Evolutionary conservation across 1,140 invertebrate species (phyloP).

Genomic region (Procambarus clarkii): DNA sequence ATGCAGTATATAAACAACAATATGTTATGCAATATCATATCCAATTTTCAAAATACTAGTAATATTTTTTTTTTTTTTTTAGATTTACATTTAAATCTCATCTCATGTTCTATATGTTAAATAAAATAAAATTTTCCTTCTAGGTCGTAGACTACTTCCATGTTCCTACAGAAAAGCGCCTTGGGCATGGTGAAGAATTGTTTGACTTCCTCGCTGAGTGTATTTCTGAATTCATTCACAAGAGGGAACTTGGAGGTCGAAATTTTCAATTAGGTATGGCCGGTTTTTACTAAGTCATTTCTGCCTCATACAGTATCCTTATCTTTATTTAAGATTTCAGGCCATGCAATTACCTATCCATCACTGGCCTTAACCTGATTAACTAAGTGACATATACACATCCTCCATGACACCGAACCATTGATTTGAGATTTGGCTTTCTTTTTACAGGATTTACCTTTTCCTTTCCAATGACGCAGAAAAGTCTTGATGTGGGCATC

Average conservation of each 20-base stretch:
- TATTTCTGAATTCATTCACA: conserved; percentile 83
- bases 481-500: conserved; percentile 82
- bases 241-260: conserved; percentile 78
- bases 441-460: conserved; percentile 84
- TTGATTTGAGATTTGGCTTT: no score
- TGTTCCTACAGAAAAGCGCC: conserved; percentile 79
- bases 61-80: neutral
- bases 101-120: neutral
- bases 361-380: no score
- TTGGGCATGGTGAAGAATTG: conserved; percentile 79
- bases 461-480: conserved; percentile 88
- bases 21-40: no score
- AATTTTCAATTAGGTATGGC: conserved; percentile 81
- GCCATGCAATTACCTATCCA: no score
- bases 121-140: no score
- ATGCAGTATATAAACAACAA: neutral
- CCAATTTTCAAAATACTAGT: no score
- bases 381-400: no score
- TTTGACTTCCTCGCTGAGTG: conserved; percentile 88
- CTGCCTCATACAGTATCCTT: no score
- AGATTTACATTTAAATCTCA: neutral
- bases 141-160: conserved; percentile 75
- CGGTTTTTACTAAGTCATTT: no score
- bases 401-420: no score
- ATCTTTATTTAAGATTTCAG: no score